Evolutionary conservation across 2,797 vertebrate species (phyloP), one percentile per base, ranked within the genome.

Genomic region (Delichon dasypus): DNA sequence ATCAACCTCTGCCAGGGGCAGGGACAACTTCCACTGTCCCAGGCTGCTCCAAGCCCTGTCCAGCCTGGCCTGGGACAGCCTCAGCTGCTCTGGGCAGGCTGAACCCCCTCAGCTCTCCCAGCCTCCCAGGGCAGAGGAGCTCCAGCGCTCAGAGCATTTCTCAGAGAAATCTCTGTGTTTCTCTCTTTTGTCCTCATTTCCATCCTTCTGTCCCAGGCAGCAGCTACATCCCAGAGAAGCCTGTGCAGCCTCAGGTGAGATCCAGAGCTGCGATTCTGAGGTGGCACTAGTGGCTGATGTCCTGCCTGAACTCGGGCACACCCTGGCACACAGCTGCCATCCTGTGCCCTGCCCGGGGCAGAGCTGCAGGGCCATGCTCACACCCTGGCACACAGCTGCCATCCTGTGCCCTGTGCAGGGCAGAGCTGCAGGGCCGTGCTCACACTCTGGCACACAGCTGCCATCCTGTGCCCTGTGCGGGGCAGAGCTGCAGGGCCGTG

Each of bases 401-500:
- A 38, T 38, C 38, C 38, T 38, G 38, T 38, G 38, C 38, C 38
- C 38, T 38, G 38, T 38, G 38, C 38, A 12, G 38, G 38, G 38
- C 38, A 38, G 38, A 38, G 38, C 38, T 38, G 38, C 38, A 38
- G 38, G 38, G 38, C 38, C 38, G 5, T 38, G 38, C 38, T 38
- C 38, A 38, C 38, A 11, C 38, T 11, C 38, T 38, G 38, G n/a
- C 61, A 32, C 80, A 6, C 13, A 53, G 66, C 51, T 64, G 51
- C 76, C 66, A 2, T 5, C 4, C 0, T 16, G 30, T 5, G 1
- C 38, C 3, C 74, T 18, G 45, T 4, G 3, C 51, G 16, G 64
- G 34, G 44, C 66, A 64, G 60, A 57, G 71, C 85, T 40, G 38
- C 23, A 16, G 4, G 48, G 47, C 66, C 32, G 14, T 3, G 2